These are phyloP conservation scores for Mesaphorura yosii DNA, from an alignment of 1,140 invertebrate genomes.

Conservation along the genomic window DNA sequence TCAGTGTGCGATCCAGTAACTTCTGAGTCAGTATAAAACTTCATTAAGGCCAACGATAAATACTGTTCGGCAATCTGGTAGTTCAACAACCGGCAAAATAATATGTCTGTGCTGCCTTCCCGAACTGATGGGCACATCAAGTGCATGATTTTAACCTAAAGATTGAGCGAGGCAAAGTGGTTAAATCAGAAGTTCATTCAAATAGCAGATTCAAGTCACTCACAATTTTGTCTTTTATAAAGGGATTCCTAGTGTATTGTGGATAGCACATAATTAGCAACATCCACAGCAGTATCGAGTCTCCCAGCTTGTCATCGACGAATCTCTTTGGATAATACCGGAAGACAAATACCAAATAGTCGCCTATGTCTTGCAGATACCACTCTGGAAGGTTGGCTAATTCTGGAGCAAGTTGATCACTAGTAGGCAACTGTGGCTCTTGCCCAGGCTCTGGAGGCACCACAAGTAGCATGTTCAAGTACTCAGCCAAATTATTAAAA, in stretches of 20 bases:
- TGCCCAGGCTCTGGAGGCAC: not conserved
- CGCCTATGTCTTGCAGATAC: conserved; percentile 94
- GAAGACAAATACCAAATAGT: conserved; percentile 81
- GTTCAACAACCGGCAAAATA: conserved; percentile 59
- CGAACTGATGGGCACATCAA: conserved; percentile 72
- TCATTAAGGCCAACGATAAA: conserved; percentile 82
- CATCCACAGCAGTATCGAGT: conserved; percentile 74
- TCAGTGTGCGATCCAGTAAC: conserved; percentile 83
- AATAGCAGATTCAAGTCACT: not conserved
- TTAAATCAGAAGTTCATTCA: not conserved
- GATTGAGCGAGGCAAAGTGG: too few relatives aligned
- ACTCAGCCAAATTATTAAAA: conserved; percentile 71
- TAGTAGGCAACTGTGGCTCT: conserved; percentile 41
- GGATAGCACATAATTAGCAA: conserved; percentile 78
- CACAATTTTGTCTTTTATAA: conserved; percentile 79
- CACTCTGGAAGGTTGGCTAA: conserved; percentile 88
- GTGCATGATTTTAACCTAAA: conserved; percentile 76
- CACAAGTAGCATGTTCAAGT: conserved; percentile 43
- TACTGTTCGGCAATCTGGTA: conserved; percentile 71
- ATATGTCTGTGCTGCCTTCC: conserved; percentile 46
- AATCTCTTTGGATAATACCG: conserved; percentile 48
- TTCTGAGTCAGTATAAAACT: conserved; percentile 97
- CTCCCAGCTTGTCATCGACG: conserved; percentile 41
- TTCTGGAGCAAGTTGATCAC: conserved; percentile 49
- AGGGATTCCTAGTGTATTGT: conserved; percentile 86